Evolutionary conservation across 1,140 invertebrate species (phyloP).

Genomic region (Arctopsyche grandis): DNA sequence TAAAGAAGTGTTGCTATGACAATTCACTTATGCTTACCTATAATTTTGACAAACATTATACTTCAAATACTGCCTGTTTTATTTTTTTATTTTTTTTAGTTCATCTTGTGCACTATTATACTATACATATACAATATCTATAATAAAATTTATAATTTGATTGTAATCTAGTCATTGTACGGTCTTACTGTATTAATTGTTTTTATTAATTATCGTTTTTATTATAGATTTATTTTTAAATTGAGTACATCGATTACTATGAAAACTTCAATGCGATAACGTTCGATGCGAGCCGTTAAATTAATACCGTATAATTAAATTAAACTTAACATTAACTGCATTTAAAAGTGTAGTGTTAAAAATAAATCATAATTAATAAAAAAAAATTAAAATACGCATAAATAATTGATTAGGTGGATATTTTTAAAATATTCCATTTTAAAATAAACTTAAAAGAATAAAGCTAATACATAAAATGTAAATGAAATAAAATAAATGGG

Average conservation of each 20-base stretch:
- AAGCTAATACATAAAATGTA: neutral
- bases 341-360: conserved; percentile 24
- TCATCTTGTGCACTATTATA: conserved; percentile 4
- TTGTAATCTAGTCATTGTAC: conserved; percentile 34
- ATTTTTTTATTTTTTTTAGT: conserved; percentile 8
- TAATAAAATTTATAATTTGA: conserved; percentile 24
- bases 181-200: neutral
- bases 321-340: conserved; percentile 4
- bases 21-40: too few species aligned
- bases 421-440: conserved; percentile 6
- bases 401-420: conserved; percentile 3
- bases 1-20: neutral
- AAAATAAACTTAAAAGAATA: neutral
- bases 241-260: neutral
- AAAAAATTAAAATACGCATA: conserved; percentile 3
- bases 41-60: too few species aligned
- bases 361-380: conserved; percentile 22
- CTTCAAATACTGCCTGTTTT: neutral
- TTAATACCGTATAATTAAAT: conserved; percentile 9
- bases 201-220: too few species aligned
- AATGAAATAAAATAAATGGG: conserved; percentile 29
- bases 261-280: neutral
- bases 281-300: conserved; percentile 24
- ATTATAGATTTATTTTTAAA: too few species aligned
- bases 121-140: conserved; percentile 13